Percentiles rank a stretch among this genome's conserved stretches.
Conservation (phyloP, 2,888 invertebrate genomes). For the Galerucella calmariensis region DNA sequence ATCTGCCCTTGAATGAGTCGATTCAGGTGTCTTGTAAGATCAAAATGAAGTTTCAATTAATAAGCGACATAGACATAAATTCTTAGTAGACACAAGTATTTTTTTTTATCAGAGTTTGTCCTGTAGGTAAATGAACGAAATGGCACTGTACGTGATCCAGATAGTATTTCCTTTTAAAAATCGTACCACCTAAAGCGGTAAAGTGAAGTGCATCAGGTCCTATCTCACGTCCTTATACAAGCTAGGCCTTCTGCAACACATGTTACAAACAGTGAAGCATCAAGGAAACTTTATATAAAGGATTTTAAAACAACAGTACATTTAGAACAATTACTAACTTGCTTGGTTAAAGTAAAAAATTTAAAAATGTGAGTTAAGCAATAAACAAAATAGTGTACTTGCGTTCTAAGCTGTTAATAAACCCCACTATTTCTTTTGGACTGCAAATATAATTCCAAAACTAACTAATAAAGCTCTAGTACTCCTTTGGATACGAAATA, state of each 20-base stretch:
- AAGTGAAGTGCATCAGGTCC: slow-evolving; percentile 17
- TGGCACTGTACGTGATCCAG: slow-evolving; percentile 33
- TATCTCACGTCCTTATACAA: slow-evolving; percentile 22
- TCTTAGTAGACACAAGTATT: background rate
- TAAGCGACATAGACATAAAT: background rate
- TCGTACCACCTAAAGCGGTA: slow-evolving; percentile 29
- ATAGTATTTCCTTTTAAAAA: slow-evolving; percentile 40
- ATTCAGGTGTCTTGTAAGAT: too few species aligned
- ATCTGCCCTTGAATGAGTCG: too few species aligned
- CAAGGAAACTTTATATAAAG: background rate
- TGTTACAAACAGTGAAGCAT: slow-evolving; percentile 12
- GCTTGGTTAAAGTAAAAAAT: too few species aligned
- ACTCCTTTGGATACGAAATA: too few species aligned
- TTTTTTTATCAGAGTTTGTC: slow-evolving; percentile 6
- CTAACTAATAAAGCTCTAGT: too few species aligned
- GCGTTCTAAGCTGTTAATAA: too few species aligned
- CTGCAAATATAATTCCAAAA: too few species aligned
- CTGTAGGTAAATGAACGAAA: slow-evolving; percentile 30
- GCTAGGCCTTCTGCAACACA: slow-evolving; percentile 19
- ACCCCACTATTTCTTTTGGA: too few species aligned
- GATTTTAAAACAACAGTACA: background rate
- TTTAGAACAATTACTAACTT: too few species aligned
- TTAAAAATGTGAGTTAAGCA: too few species aligned
- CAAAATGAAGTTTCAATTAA: too few species aligned
- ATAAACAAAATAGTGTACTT: too few species aligned